These are phyloP conservation scores for Athene noctua DNA, from an alignment of 2,113 vertebrate species.

Conservation along the genomic window DNA sequence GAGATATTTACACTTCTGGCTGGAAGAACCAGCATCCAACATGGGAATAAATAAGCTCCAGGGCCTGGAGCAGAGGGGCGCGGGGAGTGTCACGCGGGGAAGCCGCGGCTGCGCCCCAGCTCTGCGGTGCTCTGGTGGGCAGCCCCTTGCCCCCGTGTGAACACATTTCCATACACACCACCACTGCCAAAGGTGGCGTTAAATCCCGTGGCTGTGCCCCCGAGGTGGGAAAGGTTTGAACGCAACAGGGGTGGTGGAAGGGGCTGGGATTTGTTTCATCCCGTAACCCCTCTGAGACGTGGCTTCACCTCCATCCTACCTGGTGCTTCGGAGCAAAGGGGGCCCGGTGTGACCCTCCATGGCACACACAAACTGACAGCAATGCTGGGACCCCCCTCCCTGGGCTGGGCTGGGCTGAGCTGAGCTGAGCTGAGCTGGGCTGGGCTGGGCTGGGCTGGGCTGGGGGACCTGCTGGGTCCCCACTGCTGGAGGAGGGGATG, in stretches of 20 bases:
- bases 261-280: not conserved
- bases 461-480: not conserved
- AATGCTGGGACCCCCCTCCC: not conserved
- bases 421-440: no score
- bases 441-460: no score
- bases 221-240: not conserved
- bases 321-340: not conserved
- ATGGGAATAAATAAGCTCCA: not conserved
- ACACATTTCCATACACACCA: not conserved
- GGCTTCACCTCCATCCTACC: not conserved
- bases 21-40: not conserved
- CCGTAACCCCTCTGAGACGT: not conserved
- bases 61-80: not conserved
- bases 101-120: not conserved
- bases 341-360: rapidly evolving
- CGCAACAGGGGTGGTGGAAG: not conserved
- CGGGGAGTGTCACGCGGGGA: rapidly evolving
- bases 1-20: not conserved
- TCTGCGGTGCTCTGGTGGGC: not conserved
- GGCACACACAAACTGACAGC: not conserved
- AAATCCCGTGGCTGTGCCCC: rapidly evolving
- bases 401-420: no score
- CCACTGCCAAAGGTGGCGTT: rapidly evolving
- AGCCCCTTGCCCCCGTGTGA: rapidly evolving
- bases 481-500: rapidly evolving